Base-by-base conservation (phyloP, 2,888 invertebrate genomes). In the Agrilus biguttatus region DNA sequence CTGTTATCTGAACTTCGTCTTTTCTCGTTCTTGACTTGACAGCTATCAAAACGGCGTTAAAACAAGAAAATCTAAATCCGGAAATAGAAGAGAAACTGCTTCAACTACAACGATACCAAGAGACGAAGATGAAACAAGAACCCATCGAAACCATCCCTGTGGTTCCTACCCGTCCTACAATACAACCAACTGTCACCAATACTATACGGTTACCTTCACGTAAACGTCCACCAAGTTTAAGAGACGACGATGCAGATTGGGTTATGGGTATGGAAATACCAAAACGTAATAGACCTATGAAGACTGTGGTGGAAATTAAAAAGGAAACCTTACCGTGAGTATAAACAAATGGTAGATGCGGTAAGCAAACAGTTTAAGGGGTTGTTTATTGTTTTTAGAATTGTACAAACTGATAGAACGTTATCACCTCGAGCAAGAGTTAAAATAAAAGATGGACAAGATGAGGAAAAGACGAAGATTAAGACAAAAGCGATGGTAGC, bases 1-100 rank as follows among this genome's bases (percentile, higher is more conserved):
- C 2, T 28, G 28, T 28, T 28, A 10, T 28, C 10, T 28, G 10
- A 28, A 28, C 10, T 28, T 28, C 8, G 28, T 28, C 8, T 43
- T 47, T 43, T 47, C 40, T 36, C 34, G 33, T 37, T 40, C 36
- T 34, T 37, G 19, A 42, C 41, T 49, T 68, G 70, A 43, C 71
- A 90, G 91, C 91, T 12, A 90, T 93, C 54, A 83, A 86, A 65
- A 89, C 86, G 63, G 91, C 90, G n/a, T 68, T 93, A 47, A 86
- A 86, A 65, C 87, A 88, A 66, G 89, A 90, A 57, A 90, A 89
- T 63, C 72, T 91, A 19, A 86, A 88, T 62, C 91, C 91, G 1
- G 91, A 91, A 66, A 87, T 92, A 50, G 90, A 91, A 62, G 90
- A 92, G 58, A 93, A 92, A 61, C 67, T 93, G 39, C 70, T 91